Conservation (phyloP, 1,140 invertebrate genomes). For the Pogonomyrmex californicus region DNA sequence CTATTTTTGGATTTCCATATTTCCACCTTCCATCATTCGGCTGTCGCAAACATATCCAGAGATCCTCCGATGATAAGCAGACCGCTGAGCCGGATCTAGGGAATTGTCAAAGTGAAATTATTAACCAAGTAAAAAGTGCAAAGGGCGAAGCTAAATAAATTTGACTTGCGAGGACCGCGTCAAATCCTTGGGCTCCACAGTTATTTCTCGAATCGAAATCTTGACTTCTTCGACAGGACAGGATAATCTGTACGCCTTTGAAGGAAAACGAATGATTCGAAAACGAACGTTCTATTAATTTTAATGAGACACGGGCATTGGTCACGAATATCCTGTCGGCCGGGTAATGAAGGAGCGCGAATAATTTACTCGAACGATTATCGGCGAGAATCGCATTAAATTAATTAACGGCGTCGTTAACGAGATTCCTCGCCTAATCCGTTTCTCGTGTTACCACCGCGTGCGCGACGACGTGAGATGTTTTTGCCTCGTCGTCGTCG, state of each 20-base stretch:
- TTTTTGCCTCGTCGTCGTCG: slow-evolving; percentile 34
- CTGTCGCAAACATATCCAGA: slow-evolving; percentile 22
- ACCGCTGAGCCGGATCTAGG: neutral
- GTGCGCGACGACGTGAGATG: neutral
- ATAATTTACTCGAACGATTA: slow-evolving; percentile 54
- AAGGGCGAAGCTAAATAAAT: neutral
- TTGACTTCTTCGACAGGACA: neutral
- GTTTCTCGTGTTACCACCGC: slow-evolving; percentile 41
- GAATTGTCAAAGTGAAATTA: neutral
- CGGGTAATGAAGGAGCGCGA: slow-evolving; percentile 4
- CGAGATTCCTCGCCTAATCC: slow-evolving; percentile 60
- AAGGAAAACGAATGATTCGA: neutral
- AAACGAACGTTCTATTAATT: slow-evolving; percentile 19
- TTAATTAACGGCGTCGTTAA: slow-evolving; percentile 59
- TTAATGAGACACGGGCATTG: slow-evolving; percentile 6
- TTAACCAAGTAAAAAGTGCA: neutral
- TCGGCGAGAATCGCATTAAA: slow-evolving; percentile 57
- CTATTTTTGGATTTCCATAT: slow-evolving; percentile 66
- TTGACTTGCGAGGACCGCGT: neutral
- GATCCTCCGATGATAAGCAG: slow-evolving; percentile 20
- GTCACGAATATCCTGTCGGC: neutral
- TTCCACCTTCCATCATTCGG: slow-evolving; percentile 61
- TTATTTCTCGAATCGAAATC: neutral
- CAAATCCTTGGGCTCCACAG: neutral
- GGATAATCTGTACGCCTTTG: neutral